phyloP scores from a whole-genome alignment of 2,888 invertebrate species.

The Chrysolina oricalcia region DNA sequence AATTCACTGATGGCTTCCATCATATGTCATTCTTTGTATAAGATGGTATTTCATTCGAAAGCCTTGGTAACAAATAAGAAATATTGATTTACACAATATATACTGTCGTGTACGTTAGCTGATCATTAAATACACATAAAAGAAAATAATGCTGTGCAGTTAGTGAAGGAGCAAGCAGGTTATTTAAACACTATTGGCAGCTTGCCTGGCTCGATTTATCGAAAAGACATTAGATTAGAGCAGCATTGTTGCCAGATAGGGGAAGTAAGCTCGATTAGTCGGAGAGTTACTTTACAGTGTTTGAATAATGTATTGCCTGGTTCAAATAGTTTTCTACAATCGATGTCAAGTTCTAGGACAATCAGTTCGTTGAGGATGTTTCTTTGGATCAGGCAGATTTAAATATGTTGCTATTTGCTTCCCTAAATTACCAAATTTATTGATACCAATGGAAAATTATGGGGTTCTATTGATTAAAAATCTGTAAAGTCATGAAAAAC shows the following conservation, averaged over 20 bases:
- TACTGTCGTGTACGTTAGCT: background rate
- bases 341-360: background rate
- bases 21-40: too few species aligned
- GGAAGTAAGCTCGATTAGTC: background rate
- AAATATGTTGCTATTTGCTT: too few species aligned
- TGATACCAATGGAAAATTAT: too few species aligned
- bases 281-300: background rate
- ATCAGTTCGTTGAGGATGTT: too few species aligned
- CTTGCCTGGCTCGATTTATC: conserved; percentile 18
- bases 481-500: too few species aligned
- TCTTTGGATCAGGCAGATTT: too few species aligned
- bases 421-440: too few species aligned
- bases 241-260: background rate
- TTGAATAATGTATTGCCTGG: background rate
- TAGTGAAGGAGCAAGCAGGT: conserved; percentile 10
- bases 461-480: too few species aligned
- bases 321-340: background rate
- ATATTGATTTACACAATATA: conserved; percentile 17
- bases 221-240: conserved; percentile 21
- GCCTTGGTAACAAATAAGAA: background rate
- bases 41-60: background rate
- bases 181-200: conserved; percentile 20
- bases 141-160: background rate
- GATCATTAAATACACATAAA: conserved; percentile 23
- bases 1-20: too few species aligned